Percentiles rank a stretch among this genome's conserved stretches.
phyloP scores from a whole-genome alignment of 2,888 invertebrate genomes.

The Polietes domitor region DNA sequence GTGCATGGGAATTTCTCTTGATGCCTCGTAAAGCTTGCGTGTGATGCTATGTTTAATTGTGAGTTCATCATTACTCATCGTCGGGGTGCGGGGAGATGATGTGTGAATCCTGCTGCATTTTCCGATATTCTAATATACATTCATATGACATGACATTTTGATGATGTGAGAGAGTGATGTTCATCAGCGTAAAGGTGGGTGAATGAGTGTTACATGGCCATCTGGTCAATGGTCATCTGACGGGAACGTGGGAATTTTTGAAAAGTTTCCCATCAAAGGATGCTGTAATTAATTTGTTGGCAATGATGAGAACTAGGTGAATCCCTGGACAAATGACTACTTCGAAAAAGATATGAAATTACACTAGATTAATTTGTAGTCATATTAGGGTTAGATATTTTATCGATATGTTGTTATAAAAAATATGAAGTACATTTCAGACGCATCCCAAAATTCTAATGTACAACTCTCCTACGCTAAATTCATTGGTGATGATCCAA shows the following conservation, averaged over 20 bases:
- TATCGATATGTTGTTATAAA: too few relatives aligned
- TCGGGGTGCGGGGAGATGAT: slow-evolving; percentile 37
- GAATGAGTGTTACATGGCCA: slow-evolving; percentile 38
- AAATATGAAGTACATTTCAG: too few relatives aligned
- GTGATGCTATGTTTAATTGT: slow-evolving; percentile 71
- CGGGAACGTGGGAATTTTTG: slow-evolving; percentile 74
- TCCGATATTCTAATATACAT: slow-evolving; percentile 68
- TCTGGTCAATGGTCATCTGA: slow-evolving; percentile 31
- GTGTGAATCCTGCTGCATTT: slow-evolving; percentile 58
- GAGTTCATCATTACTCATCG: slow-evolving; percentile 48
- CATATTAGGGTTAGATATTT: too few relatives aligned
- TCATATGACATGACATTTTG: slow-evolving; percentile 78
- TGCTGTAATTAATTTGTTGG: slow-evolving; percentile 32
- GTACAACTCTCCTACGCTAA: too few relatives aligned
- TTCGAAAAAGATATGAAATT: too few relatives aligned
- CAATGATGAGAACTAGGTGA: neutral
- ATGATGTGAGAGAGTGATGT: slow-evolving; percentile 68
- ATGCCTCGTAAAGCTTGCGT: slow-evolving; percentile 70
- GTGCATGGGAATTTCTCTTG: slow-evolving; percentile 75
- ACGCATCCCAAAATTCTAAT: too few relatives aligned
- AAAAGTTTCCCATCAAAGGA: slow-evolving; percentile 34
- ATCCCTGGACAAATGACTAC: too few relatives aligned
- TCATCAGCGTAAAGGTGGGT: slow-evolving; percentile 52
- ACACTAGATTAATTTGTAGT: too few relatives aligned
- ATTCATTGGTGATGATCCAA: too few relatives aligned